Percentiles rank a stretch among this genome's conserved stretches.
Conservation (phyloP, 2,113 vertebrate species). For the Pelusios castaneus region DNA sequence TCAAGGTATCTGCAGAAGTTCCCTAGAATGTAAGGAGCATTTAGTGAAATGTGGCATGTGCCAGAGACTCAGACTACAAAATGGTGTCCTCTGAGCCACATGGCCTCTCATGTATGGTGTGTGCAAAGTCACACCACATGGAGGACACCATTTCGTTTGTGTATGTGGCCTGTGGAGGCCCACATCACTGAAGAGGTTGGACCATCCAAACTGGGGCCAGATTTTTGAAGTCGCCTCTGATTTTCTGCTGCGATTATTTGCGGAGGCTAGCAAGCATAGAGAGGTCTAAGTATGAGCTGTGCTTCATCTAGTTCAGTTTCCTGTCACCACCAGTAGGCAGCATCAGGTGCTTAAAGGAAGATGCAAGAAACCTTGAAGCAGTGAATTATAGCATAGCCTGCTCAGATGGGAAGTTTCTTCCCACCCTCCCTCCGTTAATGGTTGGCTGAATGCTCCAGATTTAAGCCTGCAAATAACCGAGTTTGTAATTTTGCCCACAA, state of each 20-base stretch:
- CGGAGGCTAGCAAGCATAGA: background rate
- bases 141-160: background rate
- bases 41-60: background rate
- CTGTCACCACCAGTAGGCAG: fast-evolving
- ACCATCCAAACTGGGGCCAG: background rate
- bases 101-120: background rate
- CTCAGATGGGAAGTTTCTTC: conserved; percentile 7
- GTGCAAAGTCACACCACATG: background rate
- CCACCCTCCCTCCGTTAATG: background rate
- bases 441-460: background rate
- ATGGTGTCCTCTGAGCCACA: background rate
- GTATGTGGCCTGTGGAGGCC: background rate
- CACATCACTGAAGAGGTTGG: background rate
- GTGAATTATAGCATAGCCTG: background rate
- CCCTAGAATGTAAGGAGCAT: too few species aligned
- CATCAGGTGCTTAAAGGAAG: background rate
- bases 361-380: fast-evolving
- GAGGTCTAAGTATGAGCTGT: background rate
- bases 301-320: background rate
- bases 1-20: background rate
- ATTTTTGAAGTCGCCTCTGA: background rate
- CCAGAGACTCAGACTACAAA: background rate
- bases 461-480: background rate
- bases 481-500: fast-evolving
- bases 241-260: background rate